Percentiles rank a stretch among this genome's conserved stretches.
Evolutionary conservation across 2,113 vertebrate species (phyloP).

Genomic region (Aspiorhynchus laticeps): DNA sequence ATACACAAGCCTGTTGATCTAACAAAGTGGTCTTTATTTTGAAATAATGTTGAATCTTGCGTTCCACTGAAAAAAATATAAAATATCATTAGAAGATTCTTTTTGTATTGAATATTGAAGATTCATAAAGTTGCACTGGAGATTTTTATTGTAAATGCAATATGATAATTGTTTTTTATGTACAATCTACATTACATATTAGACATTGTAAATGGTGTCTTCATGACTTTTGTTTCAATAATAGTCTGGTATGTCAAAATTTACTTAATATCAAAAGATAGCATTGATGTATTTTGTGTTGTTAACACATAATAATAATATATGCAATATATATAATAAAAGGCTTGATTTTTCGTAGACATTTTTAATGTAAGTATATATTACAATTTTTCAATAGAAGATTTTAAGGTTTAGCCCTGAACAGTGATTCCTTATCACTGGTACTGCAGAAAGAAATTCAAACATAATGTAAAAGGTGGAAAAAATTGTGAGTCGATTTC

Average conservation of each 20-base stretch:
- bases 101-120: conserved; percentile 9
- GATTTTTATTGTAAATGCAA: background rate
- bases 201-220: background rate
- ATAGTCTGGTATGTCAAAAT: background rate
- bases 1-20: conserved; percentile 1
- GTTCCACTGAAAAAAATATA: background rate
- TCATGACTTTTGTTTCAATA: background rate
- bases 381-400: background rate
- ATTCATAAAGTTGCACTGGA: background rate
- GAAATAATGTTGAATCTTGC: background rate
- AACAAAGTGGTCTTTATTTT: background rate
- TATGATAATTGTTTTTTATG: background rate
- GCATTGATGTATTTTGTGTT: background rate
- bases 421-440: background rate
- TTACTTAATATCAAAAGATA: background rate
- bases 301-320: background rate
- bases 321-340: background rate
- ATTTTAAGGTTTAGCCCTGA: background rate
- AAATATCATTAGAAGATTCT: background rate
- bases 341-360: background rate
- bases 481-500: background rate
- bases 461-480: background rate
- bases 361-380: background rate
- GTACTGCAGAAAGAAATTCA: background rate
- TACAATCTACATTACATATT: background rate